Base-by-base conservation (phyloP, 1,140 invertebrate genomes). In the Tetramorium simillimum region DNA sequence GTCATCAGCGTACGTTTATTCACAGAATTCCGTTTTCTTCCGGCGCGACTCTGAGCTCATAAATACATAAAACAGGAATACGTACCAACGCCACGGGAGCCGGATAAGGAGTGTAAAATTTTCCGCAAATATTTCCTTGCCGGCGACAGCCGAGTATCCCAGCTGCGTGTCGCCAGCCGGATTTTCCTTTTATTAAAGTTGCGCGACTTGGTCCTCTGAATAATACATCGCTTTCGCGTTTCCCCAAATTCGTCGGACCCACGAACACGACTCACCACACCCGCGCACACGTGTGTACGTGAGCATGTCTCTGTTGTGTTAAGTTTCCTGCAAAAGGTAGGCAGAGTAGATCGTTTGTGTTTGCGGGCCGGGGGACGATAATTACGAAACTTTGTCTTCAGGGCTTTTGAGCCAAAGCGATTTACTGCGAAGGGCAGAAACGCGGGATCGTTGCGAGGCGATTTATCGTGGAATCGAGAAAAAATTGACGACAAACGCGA, bases 131-230 rank as follows among this genome's bases (percentile, higher is more conserved):
- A 85, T 87, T 84, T 87, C 37, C 60, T 37, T 18, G 37, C 21
- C n/a, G 46, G 67, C 73, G 86, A 88, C 63, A 72, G 24, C 18
- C 63, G 24, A 53, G 12, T 37, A 53, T 53, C 63, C n/a, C 70
- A 24, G 56, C 72, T 63, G 77, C 65, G 51, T 40, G 37, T 72
- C 72, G 37, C 18, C 33, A 40, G 12, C 3, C 24, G 37, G 21
- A 46, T 85, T 76, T 87, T 85, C 21, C 88, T 77, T 89, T 89
- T 89, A 89, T 88, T 87, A 87, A 70, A 84, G n/a, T 81, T 51
- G 65, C 86, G 49, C 18, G 63, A 72, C 63, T 63, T 33, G 72
- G 53, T 51, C 65, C 81, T 76, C 53, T 89, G 88, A 87, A 89
- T 89, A 89, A 89, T 89, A 87, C 78, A 87, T 89, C 46, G 72